Conservation (phyloP, 1,140 invertebrate species). For the Gerris buenoi region DNA sequence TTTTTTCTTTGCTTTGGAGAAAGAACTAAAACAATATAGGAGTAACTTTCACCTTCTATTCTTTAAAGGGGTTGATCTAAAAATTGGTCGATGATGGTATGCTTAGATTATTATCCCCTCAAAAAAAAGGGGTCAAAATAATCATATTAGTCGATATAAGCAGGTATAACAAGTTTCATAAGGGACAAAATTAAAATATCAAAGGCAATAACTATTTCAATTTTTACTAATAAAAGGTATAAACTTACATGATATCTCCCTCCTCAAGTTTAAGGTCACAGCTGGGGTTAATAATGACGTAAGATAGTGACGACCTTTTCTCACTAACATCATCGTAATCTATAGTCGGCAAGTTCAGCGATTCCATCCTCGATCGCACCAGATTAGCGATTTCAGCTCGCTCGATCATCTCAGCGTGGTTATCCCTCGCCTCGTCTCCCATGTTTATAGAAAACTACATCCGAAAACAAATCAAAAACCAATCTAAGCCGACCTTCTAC, state of each 20-base stretch:
- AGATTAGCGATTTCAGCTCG: conserved; percentile 87
- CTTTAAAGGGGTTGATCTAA: too few species aligned
- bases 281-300: conserved; percentile 96
- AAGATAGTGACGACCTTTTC: conserved; percentile 81
- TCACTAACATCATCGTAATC: conserved; percentile 89
- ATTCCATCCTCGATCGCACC: conserved; percentile 84
- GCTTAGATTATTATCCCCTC: too few species aligned
- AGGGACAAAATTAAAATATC: too few species aligned
- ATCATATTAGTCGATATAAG: not conserved
- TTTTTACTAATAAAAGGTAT: not conserved
- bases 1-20: too few species aligned
- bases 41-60: too few species aligned
- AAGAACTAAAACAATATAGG: too few species aligned
- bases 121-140: too few species aligned
- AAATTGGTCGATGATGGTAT: too few species aligned
- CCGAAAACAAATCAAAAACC: conserved; percentile 3
- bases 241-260: conserved; percentile 82
- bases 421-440: conserved; percentile 67
- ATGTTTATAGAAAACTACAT: conserved; percentile 62
- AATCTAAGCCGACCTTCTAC: not conserved
- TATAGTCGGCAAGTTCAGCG: conserved; percentile 68
- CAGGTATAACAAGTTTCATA: too few species aligned
- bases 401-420: conserved; percentile 79
- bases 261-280: conserved; percentile 92
- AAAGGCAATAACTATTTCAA: not conserved